phyloP scores from a whole-genome alignment of 2,888 invertebrate genomes.

The Cenopis cana region DNA sequence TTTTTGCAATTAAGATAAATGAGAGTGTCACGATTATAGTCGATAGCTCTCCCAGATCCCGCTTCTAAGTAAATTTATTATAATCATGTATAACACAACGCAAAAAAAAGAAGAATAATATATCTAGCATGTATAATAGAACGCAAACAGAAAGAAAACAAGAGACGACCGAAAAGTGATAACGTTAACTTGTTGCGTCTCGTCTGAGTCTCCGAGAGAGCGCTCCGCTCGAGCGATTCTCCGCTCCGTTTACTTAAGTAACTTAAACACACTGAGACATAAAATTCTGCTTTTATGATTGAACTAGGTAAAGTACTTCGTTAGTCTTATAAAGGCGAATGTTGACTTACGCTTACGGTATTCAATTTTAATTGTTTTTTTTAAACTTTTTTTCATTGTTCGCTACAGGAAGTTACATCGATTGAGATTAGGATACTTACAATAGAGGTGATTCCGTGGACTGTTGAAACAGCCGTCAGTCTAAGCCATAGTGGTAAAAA shows the following conservation, averaged over 20 bases:
- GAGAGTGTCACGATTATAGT: background rate
- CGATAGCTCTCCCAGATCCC: background rate
- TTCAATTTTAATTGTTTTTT: background rate
- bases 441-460: too few relatives aligned
- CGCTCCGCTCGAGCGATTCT: background rate
- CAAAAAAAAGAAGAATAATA: constrained; percentile 53
- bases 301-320: constrained; percentile 4
- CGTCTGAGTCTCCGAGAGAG: constrained; percentile 68
- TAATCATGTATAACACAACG: constrained; percentile 44
- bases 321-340: constrained; percentile 3
- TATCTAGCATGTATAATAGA: constrained; percentile 47
- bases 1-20: too few relatives aligned
- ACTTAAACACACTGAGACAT: constrained; percentile 16
- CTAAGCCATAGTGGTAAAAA: background rate
- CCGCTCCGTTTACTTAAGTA: constrained; percentile 7
- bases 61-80: background rate
- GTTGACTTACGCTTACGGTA: background rate
- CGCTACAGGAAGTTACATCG: background rate
- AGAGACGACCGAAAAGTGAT: constrained; percentile 62
- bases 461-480: too few relatives aligned
- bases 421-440: too few relatives aligned
- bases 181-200: constrained; percentile 75
- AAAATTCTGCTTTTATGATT: constrained; percentile 10
- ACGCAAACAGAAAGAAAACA: constrained; percentile 55
- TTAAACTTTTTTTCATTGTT: background rate